A percentile compares a stretch with the other conserved stretches of the same genome.
phyloP scores from a whole-genome alignment of 2,113 vertebrate species.

The Fulica atra region DNA sequence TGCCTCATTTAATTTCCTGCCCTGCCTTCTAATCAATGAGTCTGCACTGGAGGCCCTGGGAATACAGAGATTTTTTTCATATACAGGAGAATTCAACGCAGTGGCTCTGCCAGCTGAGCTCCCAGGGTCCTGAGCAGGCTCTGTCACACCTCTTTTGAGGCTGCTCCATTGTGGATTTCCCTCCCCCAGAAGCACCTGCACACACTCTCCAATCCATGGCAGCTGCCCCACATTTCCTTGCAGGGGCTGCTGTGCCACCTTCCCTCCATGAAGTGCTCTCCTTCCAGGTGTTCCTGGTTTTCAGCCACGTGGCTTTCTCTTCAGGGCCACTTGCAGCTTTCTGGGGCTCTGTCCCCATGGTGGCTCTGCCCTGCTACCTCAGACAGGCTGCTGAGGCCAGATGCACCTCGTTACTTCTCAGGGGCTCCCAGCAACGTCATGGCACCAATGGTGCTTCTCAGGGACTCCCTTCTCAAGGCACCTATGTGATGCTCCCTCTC shows the following conservation, averaged over 20 bases:
- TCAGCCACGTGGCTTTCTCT: neutral
- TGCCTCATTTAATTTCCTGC: slow-evolving; percentile 42
- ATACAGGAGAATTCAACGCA: neutral
- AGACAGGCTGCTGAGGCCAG: neutral
- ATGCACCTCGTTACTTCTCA: fast-evolving
- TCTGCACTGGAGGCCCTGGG: neutral
- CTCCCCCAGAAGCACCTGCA: neutral
- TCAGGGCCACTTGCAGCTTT: neutral
- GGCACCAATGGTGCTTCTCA: neutral
- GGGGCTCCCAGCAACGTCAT: fast-evolving
- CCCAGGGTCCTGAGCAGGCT: neutral
- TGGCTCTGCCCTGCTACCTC: neutral
- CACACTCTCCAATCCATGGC: neutral
- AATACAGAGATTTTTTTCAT: neutral
- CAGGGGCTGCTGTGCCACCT: neutral
- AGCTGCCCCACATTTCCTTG: neutral
- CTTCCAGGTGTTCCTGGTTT: neutral
- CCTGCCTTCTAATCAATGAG: slow-evolving; percentile 38
- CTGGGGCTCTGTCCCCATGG: neutral
- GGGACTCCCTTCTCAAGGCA: neutral
- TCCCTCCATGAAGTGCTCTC: neutral
- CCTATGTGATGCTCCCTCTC: neutral
- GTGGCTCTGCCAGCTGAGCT: neutral
- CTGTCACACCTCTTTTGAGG: neutral
- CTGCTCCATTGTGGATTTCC: neutral